A percentile compares a stretch with the other conserved stretches of the same genome.
phyloP scores from a whole-genome alignment of 2,797 vertebrate species.

The Coregonus ussuriensis region DNA sequence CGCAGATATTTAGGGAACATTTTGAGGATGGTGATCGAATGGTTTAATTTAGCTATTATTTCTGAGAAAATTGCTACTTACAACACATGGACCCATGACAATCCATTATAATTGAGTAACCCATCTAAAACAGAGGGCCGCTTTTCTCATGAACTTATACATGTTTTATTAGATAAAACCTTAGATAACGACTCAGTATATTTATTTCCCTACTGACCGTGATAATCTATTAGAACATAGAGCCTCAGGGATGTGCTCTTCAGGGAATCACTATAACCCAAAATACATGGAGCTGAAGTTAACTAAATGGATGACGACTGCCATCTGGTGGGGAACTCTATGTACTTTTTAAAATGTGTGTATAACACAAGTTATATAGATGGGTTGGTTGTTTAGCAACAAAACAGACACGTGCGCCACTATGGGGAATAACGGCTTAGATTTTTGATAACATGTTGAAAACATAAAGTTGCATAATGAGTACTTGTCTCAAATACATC shows the following conservation, averaged over 20 bases:
- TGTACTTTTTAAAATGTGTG: background rate
- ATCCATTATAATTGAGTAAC: background rate
- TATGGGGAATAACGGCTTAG: background rate
- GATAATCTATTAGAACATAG: background rate
- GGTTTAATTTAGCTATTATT: constrained; percentile 1
- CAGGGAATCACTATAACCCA: background rate
- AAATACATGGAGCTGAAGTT: background rate
- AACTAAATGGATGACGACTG: constrained; percentile 7
- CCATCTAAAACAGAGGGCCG: background rate
- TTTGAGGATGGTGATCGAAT: constrained; percentile 13
- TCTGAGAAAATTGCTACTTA: constrained; percentile 15
- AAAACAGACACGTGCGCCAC: too few species aligned
- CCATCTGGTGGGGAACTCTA: constrained; percentile 30
- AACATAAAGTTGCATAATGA: too few species aligned
- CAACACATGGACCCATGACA: constrained; percentile 5
- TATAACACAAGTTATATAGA: background rate
- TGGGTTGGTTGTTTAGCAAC: background rate
- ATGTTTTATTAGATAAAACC: background rate
- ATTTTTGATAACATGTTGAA: too few species aligned
- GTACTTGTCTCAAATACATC: too few species aligned
- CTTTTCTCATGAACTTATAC: background rate
- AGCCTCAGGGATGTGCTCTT: background rate
- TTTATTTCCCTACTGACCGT: background rate
- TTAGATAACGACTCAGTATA: background rate
- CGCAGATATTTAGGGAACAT: background rate